A percentile compares a stretch with the other conserved stretches of the same genome.
Conservation (phyloP, 1,140 invertebrate species). For the Psilanteris sp. region DNA sequence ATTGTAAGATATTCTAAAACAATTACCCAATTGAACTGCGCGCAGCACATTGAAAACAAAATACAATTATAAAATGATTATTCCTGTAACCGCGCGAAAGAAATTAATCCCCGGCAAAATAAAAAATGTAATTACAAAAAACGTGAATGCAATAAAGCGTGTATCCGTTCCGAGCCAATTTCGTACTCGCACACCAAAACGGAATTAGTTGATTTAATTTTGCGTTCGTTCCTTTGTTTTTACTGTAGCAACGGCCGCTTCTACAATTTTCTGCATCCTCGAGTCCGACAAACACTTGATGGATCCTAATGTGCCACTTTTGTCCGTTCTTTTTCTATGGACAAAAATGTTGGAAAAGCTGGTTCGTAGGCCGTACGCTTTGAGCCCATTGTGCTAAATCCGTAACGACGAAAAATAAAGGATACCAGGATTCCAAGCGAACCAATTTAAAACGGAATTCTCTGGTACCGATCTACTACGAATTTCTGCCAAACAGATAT, state of each 20-base stretch:
- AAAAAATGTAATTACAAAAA: constrained; percentile 13
- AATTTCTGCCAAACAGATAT: constrained; percentile 34
- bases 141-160: constrained; percentile 12
- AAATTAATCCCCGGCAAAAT: neutral
- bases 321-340: constrained; percentile 9
- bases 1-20: no score
- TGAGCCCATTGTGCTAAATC: constrained; percentile 22
- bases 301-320: constrained; percentile 57
- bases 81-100: neutral
- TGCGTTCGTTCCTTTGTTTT: constrained; percentile 19
- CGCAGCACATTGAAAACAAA: no score
- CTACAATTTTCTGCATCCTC: constrained; percentile 29
- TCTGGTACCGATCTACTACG: constrained; percentile 1
- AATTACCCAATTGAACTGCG: no score
- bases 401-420: constrained; percentile 37
- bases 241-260: neutral
- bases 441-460: constrained; percentile 41
- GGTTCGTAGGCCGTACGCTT: constrained; percentile 20
- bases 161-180: constrained; percentile 8
- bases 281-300: constrained; percentile 60
- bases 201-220: constrained; percentile 43
- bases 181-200: constrained; percentile 1
- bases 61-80: no score
- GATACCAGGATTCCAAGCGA: constrained; percentile 15
- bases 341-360: constrained; percentile 32